phyloP scores from a whole-genome alignment of 2,888 invertebrate genomes.

The Diadromus collaris region DNA sequence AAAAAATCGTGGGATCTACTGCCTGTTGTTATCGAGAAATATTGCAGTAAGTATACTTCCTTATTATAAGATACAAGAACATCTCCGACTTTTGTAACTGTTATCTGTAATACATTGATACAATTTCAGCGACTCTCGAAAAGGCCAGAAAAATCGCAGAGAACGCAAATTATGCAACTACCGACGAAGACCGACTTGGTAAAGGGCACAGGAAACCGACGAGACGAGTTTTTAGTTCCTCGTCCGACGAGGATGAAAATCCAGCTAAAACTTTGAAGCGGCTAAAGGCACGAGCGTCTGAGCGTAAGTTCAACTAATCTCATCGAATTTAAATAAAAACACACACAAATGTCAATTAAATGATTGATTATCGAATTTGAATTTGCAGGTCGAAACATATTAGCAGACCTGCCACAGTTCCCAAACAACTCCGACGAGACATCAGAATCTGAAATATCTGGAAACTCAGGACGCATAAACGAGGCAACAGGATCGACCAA shows the following conservation, averaged over 20 bases:
- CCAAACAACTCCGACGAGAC: conserved; percentile 5
- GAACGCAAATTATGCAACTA: conserved; percentile 4
- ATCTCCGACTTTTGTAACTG: too few relatives aligned
- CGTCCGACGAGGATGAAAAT: conserved; percentile 6
- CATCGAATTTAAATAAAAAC: conserved; percentile 10
- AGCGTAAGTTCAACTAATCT: too few relatives aligned
- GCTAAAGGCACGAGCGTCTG: not conserved
- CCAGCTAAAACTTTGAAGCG: not conserved
- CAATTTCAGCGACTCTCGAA: conserved; percentile 1
- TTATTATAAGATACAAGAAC: not conserved
- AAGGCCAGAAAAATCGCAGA: conserved; percentile 25
- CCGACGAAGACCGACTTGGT: conserved; percentile 30
- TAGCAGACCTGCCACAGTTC: conserved; percentile 17
- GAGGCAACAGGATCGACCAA: not conserved
- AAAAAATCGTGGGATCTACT: too few relatives aligned
- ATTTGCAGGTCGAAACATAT: conserved; percentile 29
- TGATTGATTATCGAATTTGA: not conserved
- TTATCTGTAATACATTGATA: conserved; percentile 1
- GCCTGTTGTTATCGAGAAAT: not conserved
- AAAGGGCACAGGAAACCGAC: conserved; percentile 9
- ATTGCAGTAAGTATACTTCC: not conserved
- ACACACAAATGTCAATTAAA: too few relatives aligned
- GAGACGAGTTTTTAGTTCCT: too few relatives aligned
- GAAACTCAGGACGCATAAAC: not conserved
- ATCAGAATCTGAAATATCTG: conserved; percentile 11